Base-by-base conservation (phyloP, 2,888 invertebrate genomes). In the Archips xylosteana region DNA sequence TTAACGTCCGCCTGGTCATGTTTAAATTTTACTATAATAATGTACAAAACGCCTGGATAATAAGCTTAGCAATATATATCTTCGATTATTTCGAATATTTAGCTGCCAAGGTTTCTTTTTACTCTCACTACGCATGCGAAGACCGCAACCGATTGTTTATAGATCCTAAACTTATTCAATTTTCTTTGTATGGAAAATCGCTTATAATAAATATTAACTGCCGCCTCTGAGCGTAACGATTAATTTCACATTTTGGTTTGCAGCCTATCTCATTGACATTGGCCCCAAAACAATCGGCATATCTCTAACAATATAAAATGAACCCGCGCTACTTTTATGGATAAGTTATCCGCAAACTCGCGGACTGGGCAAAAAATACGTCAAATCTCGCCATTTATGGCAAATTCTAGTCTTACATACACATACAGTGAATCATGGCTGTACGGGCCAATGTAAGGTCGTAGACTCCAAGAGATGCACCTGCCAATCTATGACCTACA, bases 401-500 rank as follows among this genome's bases (percentile, higher is more conserved):
- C 39, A 60, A 73, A 69, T 60, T 57, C 72, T 45, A 49, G 49
- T 42, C 6, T 49, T n/a, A 23, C 23, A 23, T 1, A 23, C 23
- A 23, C 23, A 23, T 45, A 60, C 13, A 10, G 60, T n/a, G 60
- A 60, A 39, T 36, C 15, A 64, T 75, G 75, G 15, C 23, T n/a
- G 57, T 23, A 32, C 23, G 4, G 8, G 9, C 57, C 4, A 12
- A 57, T 2, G 32, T 32, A 32, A 57, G 32, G 57, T 32, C 32
- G 3, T 57, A 23, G 45, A 12, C 10, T 23, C 74, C 77, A 63
- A 36, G 36, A 71, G 83, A 82, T 81, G 81, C 81, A 82, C 78
- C 81, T 80, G 78, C 67, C 75, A 57, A 77, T 79, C 78, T 61
- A 67, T 80, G 80, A 62, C 82, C 82, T 78, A 79, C 76, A 79